Evolutionary conservation across 2,113 vertebrate genomes (phyloP), one percentile per base, ranked within the genome.

Genomic region (Spizaetus ornatus): DNA sequence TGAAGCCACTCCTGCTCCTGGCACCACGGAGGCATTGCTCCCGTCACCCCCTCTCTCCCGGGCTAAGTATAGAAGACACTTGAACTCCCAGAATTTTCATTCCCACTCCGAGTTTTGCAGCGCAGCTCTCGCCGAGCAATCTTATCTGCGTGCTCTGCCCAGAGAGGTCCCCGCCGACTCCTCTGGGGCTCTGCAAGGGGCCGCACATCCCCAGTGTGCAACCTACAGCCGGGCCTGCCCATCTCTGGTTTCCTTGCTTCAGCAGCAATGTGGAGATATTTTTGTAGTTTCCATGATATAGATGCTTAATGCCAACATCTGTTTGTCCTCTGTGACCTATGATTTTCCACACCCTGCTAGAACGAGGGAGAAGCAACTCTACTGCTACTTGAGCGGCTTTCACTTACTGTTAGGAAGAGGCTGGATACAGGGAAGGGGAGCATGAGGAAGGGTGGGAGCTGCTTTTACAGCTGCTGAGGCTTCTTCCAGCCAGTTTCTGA

Each of bases 11-110:
- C 34, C 55, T 56, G 23, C 13, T 86, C 42, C 53, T 85, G 48
- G 27, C 13, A 11, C 26, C 7, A 5, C 0, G 0, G 45, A 80
- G 19, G 29, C 56, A 34, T 48, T 0, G 0, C 8, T 72, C 6
- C 23, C 21, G 47, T 65, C 1, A 0, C 3, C 13, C 10, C 7
- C 40, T 77, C 27, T 72, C 43, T 82, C 29, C 36, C 2, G 6
- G 19, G 18, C 19, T 77, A 21, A 77, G 43, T 48, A 27, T 1
- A 36, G 62, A 27, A 70, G 34, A 53, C 15, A n/a, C 2, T 3
- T 58, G n/a, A 63, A 59, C 42, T 82, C 48, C 14, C 27, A 27
- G 10, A 61, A 73, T 3, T 86, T 95, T 80, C 42, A 52, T 29
- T 72, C 66, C 26, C 10, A 8, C 36, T 55, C 16, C 0, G 1